These are phyloP conservation scores for Elysia crispata DNA, from an alignment of 2,888 invertebrate genomes.

Conservation along the genomic window DNA sequence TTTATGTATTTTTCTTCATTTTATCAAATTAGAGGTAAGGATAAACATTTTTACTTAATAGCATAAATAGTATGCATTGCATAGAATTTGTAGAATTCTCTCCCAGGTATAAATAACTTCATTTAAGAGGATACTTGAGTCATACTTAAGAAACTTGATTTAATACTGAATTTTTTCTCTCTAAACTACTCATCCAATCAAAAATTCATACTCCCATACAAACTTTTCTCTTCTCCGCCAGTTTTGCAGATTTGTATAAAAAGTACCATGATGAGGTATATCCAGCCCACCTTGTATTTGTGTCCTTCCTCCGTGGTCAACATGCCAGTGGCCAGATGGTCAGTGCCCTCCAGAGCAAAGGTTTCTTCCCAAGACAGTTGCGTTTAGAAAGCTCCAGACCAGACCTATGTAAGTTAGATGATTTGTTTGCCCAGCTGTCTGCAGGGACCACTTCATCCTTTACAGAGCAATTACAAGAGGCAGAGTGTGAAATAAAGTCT, in stretches of 20 bases:
- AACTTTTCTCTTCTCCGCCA: slow-evolving; percentile 50
- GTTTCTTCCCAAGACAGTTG: slow-evolving; percentile 70
- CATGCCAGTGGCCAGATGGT: slow-evolving; percentile 74
- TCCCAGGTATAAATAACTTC: too few species aligned
- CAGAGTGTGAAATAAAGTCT: slow-evolving; percentile 57
- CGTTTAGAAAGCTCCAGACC: slow-evolving; percentile 70
- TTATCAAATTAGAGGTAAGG: too few species aligned
- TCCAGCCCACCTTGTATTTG: slow-evolving; percentile 75
- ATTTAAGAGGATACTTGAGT: too few species aligned
- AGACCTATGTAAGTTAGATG: slow-evolving; percentile 76
- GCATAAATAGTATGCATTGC: too few species aligned
- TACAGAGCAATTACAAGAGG: slow-evolving; percentile 60
- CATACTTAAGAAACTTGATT: too few species aligned
- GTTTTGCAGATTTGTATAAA: slow-evolving; percentile 71
- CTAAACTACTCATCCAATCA: too few species aligned
- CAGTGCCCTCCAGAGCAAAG: slow-evolving; percentile 55
- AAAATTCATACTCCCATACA: too few species aligned
- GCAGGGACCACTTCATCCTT: slow-evolving; percentile 65
- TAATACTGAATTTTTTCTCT: too few species aligned
- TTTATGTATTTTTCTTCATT: too few species aligned
- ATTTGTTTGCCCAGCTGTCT: slow-evolving; percentile 74
- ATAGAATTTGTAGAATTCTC: too few species aligned
- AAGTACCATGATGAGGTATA: slow-evolving; percentile 75
- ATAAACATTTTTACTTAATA: too few species aligned
- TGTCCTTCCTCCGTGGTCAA: slow-evolving; percentile 75